Evolutionary conservation across 64 coral and sea anemone genomes (phyloP), one percentile per base, ranked within the genome.

Genomic region (Montipora efflorescens): DNA sequence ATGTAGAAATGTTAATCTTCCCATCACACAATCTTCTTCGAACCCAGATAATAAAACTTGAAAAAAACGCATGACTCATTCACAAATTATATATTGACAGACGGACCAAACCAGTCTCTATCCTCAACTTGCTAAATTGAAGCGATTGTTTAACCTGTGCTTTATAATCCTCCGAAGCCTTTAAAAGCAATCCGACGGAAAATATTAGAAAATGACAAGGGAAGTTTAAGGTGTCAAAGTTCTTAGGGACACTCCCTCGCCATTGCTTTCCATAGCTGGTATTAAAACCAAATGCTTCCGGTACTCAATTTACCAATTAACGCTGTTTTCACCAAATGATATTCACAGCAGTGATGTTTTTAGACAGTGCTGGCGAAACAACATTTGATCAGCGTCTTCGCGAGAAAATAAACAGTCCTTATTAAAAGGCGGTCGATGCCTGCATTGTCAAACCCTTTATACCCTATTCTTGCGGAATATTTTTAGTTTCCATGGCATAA

Each of bases 301-400:
- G 82, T 71, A 8, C 68, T 70, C 82, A 86, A 71, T 71, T 86
- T 86, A 49, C 82, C 21, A 86, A 86, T 86, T 86, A 86, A 86
- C 82, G 71, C 64, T 86, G 66, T 86, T 86, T 86, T 64, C 11
- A 3, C 1, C 61, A 15, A 59, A 72, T 43, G 67, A 71, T 72
- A 72, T 86, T 64, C 14, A 14, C 9, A 64, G 11, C 14, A 15
- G 3, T 0, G 13, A 64, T 16, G 61, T 64, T 16, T 64, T 12
- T 16, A 64, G 9, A 15, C 61, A 12, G 61, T 0, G 3, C 9
- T 64, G 11, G 61, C 14, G 14, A 14, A 4, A 15, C 61, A 64
- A 64, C 14, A 64, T 64, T 64, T 64, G 52, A 10, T 55, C 52
- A 7, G 52, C 10, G 5, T 7, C 52, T 10, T 55, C 3, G 10